Evolutionary conservation across 2,888 invertebrate species (phyloP).

Genomic region (Acleris emargana): DNA sequence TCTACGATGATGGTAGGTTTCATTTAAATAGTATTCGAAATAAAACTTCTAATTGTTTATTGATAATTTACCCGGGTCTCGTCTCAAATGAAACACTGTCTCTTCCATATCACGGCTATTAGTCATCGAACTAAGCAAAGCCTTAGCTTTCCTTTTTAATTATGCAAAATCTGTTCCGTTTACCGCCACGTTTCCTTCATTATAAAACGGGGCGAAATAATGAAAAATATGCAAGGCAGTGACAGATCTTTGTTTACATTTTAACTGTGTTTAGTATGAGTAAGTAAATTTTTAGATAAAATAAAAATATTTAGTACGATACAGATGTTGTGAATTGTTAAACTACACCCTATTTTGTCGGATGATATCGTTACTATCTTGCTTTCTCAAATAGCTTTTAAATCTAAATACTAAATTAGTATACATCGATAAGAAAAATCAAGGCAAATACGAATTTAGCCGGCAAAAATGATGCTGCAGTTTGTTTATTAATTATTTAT

Average conservation of each 20-base stretch:
- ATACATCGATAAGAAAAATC: no score
- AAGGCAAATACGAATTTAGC: no score
- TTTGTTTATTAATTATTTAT: no score
- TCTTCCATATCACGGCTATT: conserved; percentile 54
- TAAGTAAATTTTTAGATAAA: neutral
- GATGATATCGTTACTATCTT: no score
- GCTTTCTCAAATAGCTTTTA: no score
- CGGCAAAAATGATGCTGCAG: no score
- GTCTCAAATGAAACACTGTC: conserved; percentile 5
- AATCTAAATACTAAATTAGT: no score
- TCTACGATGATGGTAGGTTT: no score
- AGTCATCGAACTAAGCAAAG: conserved; percentile 76
- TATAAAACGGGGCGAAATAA: conserved; percentile 65
- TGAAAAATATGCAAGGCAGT: conserved; percentile 70
- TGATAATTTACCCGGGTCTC: neutral
- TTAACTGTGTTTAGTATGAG: conserved; percentile 34
- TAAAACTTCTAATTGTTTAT: neutral
- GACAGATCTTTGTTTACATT: conserved; percentile 67
- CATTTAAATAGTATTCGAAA: no score
- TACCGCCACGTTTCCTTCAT: conserved; percentile 51
- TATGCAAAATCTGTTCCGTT: conserved; percentile 79
- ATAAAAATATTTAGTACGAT: neutral
- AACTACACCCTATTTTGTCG: no score
- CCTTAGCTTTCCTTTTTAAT: conserved; percentile 76
- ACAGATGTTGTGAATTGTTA: no score